Conservation (phyloP, 2,797 vertebrate species). For the Malurus splendens region DNA sequence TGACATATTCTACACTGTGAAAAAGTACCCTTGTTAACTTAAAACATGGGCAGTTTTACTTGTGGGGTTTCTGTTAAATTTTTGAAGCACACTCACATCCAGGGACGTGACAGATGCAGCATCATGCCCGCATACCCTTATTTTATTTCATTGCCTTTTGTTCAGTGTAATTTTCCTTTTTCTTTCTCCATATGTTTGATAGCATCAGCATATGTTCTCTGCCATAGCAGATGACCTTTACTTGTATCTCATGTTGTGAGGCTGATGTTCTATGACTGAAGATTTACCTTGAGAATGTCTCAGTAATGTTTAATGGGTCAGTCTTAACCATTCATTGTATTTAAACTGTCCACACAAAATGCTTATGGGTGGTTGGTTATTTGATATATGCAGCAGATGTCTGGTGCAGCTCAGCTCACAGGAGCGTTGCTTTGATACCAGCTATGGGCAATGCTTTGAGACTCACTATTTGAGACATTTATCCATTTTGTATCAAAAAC, state of each 20-base stretch:
- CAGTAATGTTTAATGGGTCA: constrained; percentile 37
- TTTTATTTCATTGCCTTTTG: background rate
- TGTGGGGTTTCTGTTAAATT: background rate
- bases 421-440: background rate
- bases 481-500: background rate
- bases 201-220: constrained; percentile 24
- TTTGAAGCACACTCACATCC: background rate
- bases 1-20: background rate
- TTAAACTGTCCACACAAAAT: constrained; percentile 30
- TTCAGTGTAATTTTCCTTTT: background rate
- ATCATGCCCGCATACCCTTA: background rate
- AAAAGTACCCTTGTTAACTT: background rate
- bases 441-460: background rate
- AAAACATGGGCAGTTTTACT: background rate
- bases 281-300: constrained; percentile 50
- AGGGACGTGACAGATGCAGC: background rate
- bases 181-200: constrained; percentile 6
- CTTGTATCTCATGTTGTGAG: constrained; percentile 24
- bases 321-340: constrained; percentile 19
- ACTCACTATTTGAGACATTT: background rate
- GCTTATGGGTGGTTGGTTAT: constrained; percentile 19
- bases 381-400: constrained; percentile 25
- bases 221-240: constrained; percentile 24
- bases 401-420: background rate
- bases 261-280: constrained; percentile 18